phyloP scores from a whole-genome alignment of 2,797 vertebrate species.

The Malurus splendens region DNA sequence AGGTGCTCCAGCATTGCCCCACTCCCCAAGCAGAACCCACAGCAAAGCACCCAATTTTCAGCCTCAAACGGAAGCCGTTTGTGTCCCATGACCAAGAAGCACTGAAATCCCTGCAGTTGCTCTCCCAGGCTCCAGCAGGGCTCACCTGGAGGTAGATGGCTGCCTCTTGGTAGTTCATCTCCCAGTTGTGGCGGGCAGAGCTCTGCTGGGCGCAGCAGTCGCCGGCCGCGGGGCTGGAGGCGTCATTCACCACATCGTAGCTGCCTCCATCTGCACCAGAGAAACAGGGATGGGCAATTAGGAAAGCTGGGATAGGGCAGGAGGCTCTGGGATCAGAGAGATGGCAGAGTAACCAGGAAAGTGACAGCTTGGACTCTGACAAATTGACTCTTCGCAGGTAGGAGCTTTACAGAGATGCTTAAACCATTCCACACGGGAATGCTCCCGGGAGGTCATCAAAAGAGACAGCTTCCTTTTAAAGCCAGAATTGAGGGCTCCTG shows the following conservation, averaged over 20 bases:
- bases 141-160: conserved; percentile 97
- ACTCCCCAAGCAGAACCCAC: not conserved
- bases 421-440: fast-evolving
- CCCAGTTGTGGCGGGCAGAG: conserved; percentile 84
- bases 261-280: conserved; percentile 79
- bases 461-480: not conserved
- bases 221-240: conserved; percentile 73
- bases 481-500: not conserved
- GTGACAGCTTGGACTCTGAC: not conserved
- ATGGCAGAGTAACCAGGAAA: not conserved
- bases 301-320: not conserved
- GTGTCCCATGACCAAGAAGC: not conserved
- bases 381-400: not conserved
- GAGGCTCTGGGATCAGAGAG: not conserved
- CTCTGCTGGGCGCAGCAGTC: conserved; percentile 70
- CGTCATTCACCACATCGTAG: conserved; percentile 72
- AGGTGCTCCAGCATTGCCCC: not conserved
- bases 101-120: fast-evolving
- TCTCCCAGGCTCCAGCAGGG: not conserved
- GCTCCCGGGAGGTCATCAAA: not conserved
- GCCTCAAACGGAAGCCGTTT: not conserved
- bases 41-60: not conserved
- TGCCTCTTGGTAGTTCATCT: conserved; percentile 96
- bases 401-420: not conserved
- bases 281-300: not conserved